phyloP scores from a whole-genome alignment of 2,113 vertebrate genomes.

The Rhabdornis inornatus region DNA sequence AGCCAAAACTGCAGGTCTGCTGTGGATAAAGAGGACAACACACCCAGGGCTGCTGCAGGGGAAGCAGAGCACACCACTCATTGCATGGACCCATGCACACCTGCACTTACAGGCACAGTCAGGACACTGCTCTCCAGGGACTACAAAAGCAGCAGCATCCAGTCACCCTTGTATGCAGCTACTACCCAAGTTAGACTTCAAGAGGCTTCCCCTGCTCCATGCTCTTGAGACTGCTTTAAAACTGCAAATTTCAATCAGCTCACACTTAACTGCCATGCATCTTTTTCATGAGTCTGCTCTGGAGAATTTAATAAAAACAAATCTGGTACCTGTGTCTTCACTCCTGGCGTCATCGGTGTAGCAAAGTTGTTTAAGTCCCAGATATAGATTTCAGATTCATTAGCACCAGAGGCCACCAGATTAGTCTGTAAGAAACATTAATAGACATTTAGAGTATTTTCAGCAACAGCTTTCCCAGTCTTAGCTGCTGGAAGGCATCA shows the following conservation, averaged over 20 bases:
- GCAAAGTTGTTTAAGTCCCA: slow-evolving; percentile 96
- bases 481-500: not conserved
- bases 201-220: accelerated
- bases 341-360: slow-evolving; percentile 94
- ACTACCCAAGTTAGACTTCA: not conserved
- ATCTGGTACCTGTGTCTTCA: slow-evolving; percentile 87
- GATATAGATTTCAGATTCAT: slow-evolving; percentile 98
- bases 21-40: not conserved
- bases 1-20: not conserved
- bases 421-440: slow-evolving; percentile 79
- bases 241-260: not conserved
- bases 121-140: not conserved
- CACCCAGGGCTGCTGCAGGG: not conserved
- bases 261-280: too few relatives aligned
- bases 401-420: slow-evolving; percentile 92
- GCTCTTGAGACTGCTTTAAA: not conserved
- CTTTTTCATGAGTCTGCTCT: not conserved
- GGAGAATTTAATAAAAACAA: not conserved
- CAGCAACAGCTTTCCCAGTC: not conserved
- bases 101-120: not conserved
- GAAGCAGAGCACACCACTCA: not conserved
- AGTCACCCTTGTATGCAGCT: not conserved
- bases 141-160: not conserved
- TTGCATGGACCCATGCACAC: accelerated
- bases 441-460: not conserved